Percentiles rank a stretch among this genome's conserved stretches.
These are phyloP conservation scores for Morinoia aosen DNA, from an alignment of 2,888 invertebrate species.

Conservation along the genomic window DNA sequence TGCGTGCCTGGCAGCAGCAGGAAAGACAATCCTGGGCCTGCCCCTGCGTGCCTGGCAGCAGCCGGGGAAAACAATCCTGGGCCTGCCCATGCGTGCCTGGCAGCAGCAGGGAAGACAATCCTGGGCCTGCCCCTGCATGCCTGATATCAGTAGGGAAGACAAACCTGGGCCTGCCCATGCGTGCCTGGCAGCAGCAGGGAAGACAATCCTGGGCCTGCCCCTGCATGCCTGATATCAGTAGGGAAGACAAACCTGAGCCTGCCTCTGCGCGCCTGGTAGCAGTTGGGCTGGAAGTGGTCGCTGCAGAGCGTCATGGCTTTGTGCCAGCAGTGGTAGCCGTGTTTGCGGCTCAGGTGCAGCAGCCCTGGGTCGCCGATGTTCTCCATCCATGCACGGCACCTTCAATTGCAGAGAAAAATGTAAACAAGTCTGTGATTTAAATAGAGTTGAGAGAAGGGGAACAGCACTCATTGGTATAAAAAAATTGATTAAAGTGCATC, in stretches of 20 bases:
- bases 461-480: too few species aligned
- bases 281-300: conserved; percentile 41
- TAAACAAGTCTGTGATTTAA: background rate
- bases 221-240: too few species aligned
- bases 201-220: too few species aligned
- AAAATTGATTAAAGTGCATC: too few species aligned
- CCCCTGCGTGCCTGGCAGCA: too few species aligned
- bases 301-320: background rate
- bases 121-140: too few species aligned
- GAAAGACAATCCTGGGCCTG: too few species aligned
- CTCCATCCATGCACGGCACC: conserved; percentile 43
- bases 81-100: too few species aligned
- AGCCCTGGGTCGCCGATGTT: background rate
- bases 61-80: too few species aligned
- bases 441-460: background rate
- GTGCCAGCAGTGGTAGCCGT: conserved; percentile 24
- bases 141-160: too few species aligned
- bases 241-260: background rate
- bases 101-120: too few species aligned
- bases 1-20: too few species aligned
- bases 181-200: conserved; percentile 2
- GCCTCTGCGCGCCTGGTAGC: background rate
- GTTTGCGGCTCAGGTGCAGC: conserved; percentile 5
- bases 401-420: background rate
- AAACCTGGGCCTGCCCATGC: background rate